phyloP scores from a whole-genome alignment of 2,888 invertebrate species.

The Lutraria lutraria region DNA sequence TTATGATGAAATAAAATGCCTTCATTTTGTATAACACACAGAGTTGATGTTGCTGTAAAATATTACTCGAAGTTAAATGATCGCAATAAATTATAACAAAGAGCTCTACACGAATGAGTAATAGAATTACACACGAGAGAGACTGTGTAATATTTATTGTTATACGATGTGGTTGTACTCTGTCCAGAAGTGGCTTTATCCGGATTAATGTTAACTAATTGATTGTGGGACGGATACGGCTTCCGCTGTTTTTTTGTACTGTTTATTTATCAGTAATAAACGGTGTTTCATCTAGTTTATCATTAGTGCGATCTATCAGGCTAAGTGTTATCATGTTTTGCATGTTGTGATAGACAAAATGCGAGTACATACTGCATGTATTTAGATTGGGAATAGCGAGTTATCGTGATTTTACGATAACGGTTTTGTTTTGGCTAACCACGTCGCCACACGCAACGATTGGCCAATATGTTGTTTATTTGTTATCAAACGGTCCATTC shows the following conservation, averaged over 20 bases:
- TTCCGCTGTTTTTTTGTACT: not conserved
- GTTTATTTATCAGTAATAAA: not conserved
- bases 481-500: too few relatives aligned
- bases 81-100: not conserved
- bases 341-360: not conserved
- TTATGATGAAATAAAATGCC: not conserved
- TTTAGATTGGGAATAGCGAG: too few relatives aligned
- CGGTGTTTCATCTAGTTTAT: not conserved
- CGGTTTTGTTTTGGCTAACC: too few relatives aligned
- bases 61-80: not conserved
- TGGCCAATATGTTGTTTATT: too few relatives aligned
- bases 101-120: not conserved
- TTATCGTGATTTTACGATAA: too few relatives aligned
- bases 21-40: not conserved
- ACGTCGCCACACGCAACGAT: too few relatives aligned
- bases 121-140: not conserved
- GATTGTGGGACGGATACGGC: not conserved
- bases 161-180: not conserved
- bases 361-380: not conserved
- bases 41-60: not conserved
- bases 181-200: constrained; percentile 13
- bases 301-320: not conserved
- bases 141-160: not conserved
- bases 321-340: not conserved
- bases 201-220: constrained; percentile 10